Conservation (phyloP, 2,113 vertebrate genomes). For the Fregetta grallaria region DNA sequence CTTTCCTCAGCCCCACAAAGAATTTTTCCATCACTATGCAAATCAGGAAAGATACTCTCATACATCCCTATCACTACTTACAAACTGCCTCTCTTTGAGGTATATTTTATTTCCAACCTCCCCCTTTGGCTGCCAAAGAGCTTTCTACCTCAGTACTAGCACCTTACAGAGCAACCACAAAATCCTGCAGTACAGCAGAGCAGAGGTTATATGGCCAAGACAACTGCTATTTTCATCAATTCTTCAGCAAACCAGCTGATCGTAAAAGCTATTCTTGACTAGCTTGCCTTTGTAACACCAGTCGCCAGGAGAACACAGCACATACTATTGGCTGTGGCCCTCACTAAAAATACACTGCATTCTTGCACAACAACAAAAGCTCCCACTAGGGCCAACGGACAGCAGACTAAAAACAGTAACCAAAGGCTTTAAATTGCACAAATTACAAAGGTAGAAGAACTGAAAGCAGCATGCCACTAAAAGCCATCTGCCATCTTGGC, state of each 20-base stretch:
- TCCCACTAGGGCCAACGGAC: slow-evolving; percentile 62
- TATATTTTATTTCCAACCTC: background rate
- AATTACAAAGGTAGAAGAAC: slow-evolving; percentile 67
- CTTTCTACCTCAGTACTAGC: background rate
- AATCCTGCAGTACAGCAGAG: background rate
- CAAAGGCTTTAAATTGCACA: slow-evolving; percentile 67
- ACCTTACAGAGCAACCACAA: background rate
- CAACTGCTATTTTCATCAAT: slow-evolving; percentile 47
- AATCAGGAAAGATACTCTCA: background rate
- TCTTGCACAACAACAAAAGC: slow-evolving; percentile 70
- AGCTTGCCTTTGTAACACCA: slow-evolving; percentile 31
- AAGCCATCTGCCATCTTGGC: slow-evolving; percentile 78
- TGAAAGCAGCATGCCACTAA: slow-evolving; percentile 66
- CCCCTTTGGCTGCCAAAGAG: background rate
- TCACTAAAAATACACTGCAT: slow-evolving; percentile 73
- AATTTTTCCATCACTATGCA: background rate
- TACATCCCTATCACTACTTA: background rate
- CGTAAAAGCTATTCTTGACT: slow-evolving; percentile 31
- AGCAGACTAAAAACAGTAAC: slow-evolving; percentile 73
- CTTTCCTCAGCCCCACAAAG: background rate
- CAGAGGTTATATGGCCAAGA: slow-evolving; percentile 17
- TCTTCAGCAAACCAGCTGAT: slow-evolving; percentile 51
- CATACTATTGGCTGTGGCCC: slow-evolving; percentile 43
- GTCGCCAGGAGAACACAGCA: slow-evolving; percentile 36
- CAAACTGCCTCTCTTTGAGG: background rate